Percentiles rank a stretch among this genome's conserved stretches.
Conservation (phyloP, 2,888 invertebrate species). For the Escarpia spicata region DNA sequence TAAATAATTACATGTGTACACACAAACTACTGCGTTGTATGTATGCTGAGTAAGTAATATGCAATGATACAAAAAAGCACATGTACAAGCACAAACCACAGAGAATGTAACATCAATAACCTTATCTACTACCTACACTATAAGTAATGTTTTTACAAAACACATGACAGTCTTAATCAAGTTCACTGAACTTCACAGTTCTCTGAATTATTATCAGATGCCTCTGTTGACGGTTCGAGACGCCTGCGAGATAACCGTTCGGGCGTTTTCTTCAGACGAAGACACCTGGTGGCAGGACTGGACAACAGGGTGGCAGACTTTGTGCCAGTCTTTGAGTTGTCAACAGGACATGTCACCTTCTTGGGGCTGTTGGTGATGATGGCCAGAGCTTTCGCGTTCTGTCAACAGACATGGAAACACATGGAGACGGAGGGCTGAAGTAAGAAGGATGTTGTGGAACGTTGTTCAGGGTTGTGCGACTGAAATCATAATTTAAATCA, state of each 20-base stretch:
- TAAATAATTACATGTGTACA: not conserved
- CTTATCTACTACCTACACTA: not conserved
- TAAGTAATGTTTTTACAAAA: not conserved
- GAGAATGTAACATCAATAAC: not conserved
- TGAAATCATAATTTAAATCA: too few species aligned
- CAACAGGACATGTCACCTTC: not conserved
- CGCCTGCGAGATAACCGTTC: not conserved
- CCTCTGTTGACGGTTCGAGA: not conserved
- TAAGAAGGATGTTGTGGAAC: not conserved
- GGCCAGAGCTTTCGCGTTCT: not conserved
- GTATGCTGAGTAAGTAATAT: not conserved
- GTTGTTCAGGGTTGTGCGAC: too few species aligned
- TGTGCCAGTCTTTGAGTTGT: not conserved
- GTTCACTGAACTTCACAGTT: slow-evolving; percentile 2
- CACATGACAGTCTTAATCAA: not conserved
- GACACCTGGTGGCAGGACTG: not conserved
- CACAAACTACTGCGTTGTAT: not conserved
- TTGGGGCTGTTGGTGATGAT: not conserved
- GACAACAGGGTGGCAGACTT: not conserved
- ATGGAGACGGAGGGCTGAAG: not conserved
- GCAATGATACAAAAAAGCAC: not conserved
- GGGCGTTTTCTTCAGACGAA: not conserved
- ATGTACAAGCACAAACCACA: not conserved
- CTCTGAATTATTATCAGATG: not conserved
- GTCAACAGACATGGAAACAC: not conserved